Percentiles rank a stretch among this genome's conserved stretches.
phyloP scores from a whole-genome alignment of 2,888 invertebrate genomes.

The Acronicta alni region DNA sequence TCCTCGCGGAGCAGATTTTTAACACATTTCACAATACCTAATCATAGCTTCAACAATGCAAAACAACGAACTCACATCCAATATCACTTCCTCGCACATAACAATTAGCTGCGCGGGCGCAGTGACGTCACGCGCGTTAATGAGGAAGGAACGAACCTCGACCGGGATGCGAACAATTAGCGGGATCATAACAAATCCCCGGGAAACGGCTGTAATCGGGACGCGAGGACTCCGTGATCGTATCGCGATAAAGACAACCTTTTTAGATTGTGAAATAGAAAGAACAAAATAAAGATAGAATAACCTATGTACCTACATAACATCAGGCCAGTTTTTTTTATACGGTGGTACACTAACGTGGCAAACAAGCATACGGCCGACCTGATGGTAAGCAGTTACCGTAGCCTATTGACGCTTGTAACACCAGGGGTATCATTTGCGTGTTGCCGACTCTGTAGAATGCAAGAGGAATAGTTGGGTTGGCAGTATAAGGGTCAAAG shows the following conservation, averaged over 20 bases:
- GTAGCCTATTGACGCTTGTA: too few species aligned
- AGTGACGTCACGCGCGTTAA: slow-evolving; percentile 71
- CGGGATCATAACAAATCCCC: slow-evolving; percentile 88
- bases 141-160: slow-evolving; percentile 88
- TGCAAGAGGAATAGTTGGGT: too few species aligned
- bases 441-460: too few species aligned
- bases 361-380: too few species aligned
- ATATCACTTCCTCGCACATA: slow-evolving; percentile 56
- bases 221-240: slow-evolving; percentile 66
- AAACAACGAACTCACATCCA: slow-evolving; percentile 33
- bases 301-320: too few species aligned
- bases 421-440: too few species aligned
- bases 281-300: background rate
- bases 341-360: too few species aligned
- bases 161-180: slow-evolving; percentile 87
- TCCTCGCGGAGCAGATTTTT: too few species aligned
- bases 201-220: slow-evolving; percentile 78
- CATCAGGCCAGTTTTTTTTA: too few species aligned
- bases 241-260: slow-evolving; percentile 25
- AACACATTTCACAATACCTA: background rate
- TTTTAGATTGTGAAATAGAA: background rate
- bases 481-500: too few species aligned
- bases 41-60: slow-evolving; percentile 20
- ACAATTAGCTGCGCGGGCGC: slow-evolving; percentile 56
- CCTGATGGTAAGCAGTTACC: too few species aligned